These are phyloP conservation scores for Plebejus anna DNA, from an alignment of 2,888 invertebrate genomes.

Conservation along the genomic window DNA sequence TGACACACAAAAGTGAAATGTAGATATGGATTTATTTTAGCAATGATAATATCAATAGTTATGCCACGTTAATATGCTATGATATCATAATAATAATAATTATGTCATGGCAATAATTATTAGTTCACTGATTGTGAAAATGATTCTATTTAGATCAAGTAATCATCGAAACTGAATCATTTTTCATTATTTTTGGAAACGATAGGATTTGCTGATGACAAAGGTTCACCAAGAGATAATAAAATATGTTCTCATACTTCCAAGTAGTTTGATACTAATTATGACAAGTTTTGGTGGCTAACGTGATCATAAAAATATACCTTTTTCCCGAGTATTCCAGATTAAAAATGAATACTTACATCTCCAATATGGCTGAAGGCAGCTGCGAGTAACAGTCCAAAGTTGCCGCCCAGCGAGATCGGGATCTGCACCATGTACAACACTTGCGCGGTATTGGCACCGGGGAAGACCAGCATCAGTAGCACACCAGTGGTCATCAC, in stretches of 20 bases:
- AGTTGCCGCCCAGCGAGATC: constrained; percentile 84
- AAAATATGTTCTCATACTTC: not conserved
- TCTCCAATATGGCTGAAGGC: constrained; percentile 89
- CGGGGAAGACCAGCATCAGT: constrained; percentile 64
- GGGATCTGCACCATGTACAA: constrained; percentile 78
- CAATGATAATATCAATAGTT: not conserved
- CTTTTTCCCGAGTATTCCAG: too few species aligned
- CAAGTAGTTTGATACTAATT: not conserved
- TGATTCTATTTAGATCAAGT: too few species aligned
- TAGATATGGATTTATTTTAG: not conserved
- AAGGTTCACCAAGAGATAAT: not conserved
- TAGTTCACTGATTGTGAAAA: too few species aligned
- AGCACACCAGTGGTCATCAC: constrained; percentile 70
- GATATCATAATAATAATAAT: not conserved
- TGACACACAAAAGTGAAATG: too few species aligned
- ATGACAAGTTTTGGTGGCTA: too few species aligned
- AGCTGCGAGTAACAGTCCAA: constrained; percentile 86
- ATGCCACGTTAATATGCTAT: too few species aligned
- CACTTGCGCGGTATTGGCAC: constrained; percentile 64
- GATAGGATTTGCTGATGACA: not conserved
- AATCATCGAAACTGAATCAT: not conserved
- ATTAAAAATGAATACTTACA: constrained; percentile 70
- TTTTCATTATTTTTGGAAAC: not conserved
- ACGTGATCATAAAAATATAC: too few species aligned
- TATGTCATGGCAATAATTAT: not conserved